phyloP scores from a whole-genome alignment of 2,888 invertebrate genomes.

The Antitype chi region DNA sequence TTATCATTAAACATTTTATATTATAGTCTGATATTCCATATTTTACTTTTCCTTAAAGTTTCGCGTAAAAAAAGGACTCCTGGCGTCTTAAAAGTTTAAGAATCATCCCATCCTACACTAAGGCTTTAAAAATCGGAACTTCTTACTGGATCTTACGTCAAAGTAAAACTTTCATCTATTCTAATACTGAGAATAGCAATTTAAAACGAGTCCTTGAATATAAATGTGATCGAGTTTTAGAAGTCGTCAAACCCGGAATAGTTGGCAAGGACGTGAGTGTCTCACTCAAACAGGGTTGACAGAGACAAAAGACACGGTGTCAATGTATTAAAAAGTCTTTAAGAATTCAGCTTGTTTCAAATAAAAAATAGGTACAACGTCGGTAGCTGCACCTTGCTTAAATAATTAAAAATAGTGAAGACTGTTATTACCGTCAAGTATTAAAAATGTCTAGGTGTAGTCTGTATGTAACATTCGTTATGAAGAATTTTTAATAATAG shows the following conservation, averaged over 20 bases:
- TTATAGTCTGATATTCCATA: not conserved
- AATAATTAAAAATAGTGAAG: not conserved
- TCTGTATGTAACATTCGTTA: constrained; percentile 9
- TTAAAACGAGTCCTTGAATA: constrained; percentile 67
- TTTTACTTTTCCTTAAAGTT: constrained; percentile 13
- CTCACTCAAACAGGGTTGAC: constrained; percentile 60
- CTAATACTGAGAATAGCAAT: constrained; percentile 61
- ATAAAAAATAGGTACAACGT: constrained; percentile 27
- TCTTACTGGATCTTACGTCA: constrained; percentile 49
- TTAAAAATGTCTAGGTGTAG: not conserved
- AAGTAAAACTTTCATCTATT: constrained; percentile 63
- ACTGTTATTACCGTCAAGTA: not conserved
- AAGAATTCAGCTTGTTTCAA: constrained; percentile 22
- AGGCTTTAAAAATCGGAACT: constrained; percentile 50
- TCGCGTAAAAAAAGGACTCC: constrained; percentile 1
- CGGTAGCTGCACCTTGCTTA: not conserved
- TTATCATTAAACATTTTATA: not conserved
- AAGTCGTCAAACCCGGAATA: constrained; percentile 68
- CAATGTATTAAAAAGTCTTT: constrained; percentile 37
- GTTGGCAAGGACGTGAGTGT: constrained; percentile 62
- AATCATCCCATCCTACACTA: constrained; percentile 35
- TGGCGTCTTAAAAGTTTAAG: constrained; percentile 42
- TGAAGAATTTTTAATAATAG: constrained; percentile 21
- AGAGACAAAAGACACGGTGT: constrained; percentile 24
- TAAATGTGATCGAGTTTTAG: constrained; percentile 68